A percentile compares a stretch with the other conserved stretches of the same genome.
phyloP scores from a whole-genome alignment of 2,113 vertebrate genomes.

The Noturus placidus region DNA sequence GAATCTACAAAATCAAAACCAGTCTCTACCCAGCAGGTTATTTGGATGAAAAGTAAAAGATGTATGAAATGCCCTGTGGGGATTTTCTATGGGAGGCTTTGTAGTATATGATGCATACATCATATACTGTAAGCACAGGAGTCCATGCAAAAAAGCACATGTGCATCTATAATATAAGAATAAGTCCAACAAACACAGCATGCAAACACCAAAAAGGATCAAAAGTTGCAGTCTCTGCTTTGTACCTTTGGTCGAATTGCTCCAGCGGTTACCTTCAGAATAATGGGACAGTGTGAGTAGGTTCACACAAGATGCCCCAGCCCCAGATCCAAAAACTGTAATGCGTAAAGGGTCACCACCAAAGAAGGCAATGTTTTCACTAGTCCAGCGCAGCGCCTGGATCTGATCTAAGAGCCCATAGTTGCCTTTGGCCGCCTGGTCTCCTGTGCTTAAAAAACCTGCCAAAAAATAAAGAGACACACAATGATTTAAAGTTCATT shows the following conservation, averaged over 20 bases:
- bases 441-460: conserved; percentile 98
- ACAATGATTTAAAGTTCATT: not conserved
- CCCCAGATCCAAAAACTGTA: conserved; percentile 98
- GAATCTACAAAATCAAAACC: not conserved
- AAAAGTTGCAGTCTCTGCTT: conserved; percentile 83
- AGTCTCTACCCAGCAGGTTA: conserved; percentile 3
- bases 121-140: not conserved
- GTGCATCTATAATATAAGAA: not conserved
- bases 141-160: conserved; percentile 15
- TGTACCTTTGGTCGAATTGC: conserved; percentile 99
- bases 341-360: conserved; percentile 96
- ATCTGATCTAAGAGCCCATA: conserved; percentile 96
- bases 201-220: conserved; percentile 85
- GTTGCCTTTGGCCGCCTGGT: conserved; percentile 98
- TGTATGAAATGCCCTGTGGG: not conserved
- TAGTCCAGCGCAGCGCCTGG: conserved; percentile 97
- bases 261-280: conserved; percentile 99
- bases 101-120: not conserved
- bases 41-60: conserved; percentile 11
- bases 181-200: conserved; percentile 68
- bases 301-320: conserved; percentile 97
- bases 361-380: conserved; percentile 98
- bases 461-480: conserved; percentile 51
- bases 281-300: conserved; percentile 99
- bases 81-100: not conserved